These are phyloP conservation scores for Lepisosteus oculatus DNA, from an alignment of 2,113 vertebrate genomes.

Conservation along the genomic window DNA sequence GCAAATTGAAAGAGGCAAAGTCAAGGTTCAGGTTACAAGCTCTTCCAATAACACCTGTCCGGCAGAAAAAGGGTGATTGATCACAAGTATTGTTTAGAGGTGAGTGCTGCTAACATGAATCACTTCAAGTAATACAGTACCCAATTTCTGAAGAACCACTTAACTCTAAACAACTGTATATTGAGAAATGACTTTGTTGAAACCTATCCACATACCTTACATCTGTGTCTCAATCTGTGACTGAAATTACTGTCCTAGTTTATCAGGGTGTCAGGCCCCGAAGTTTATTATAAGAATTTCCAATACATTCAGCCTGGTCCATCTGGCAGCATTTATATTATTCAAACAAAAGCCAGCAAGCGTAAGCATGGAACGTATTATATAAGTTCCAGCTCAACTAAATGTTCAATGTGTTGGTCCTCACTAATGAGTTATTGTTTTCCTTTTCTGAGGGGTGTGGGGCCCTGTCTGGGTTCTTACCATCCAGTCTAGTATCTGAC, in stretches of 20 bases:
- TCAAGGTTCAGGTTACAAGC: no score
- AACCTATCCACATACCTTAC: not conserved
- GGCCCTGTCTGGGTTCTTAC: not conserved
- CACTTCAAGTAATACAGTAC: no score
- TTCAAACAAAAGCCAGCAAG: constrained; percentile 3
- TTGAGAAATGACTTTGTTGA: not conserved
- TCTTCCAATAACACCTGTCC: no score
- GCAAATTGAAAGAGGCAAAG: no score
- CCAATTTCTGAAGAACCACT: no score
- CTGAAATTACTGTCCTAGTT: not conserved
- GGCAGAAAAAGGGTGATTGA: no score
- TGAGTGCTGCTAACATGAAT: no score
- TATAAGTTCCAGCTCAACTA: constrained; percentile 12
- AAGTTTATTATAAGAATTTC: constrained; percentile 22
- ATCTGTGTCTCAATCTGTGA: not conserved
- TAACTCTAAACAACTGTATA: no score
- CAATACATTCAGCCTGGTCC: constrained; percentile 12
- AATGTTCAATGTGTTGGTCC: not conserved
- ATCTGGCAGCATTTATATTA: constrained; percentile 19
- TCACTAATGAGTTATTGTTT: constrained; percentile 20
- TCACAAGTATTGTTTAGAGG: no score
- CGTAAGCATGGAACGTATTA: constrained; percentile 20
- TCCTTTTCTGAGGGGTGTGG: constrained; percentile 13
- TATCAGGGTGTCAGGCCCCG: constrained; percentile 15
- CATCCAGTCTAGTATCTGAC: no score